A percentile compares a stretch with the other conserved stretches of the same genome.
Evolutionary conservation across 2,797 vertebrate species (phyloP).

Genomic region (Strix occidentalis): DNA sequence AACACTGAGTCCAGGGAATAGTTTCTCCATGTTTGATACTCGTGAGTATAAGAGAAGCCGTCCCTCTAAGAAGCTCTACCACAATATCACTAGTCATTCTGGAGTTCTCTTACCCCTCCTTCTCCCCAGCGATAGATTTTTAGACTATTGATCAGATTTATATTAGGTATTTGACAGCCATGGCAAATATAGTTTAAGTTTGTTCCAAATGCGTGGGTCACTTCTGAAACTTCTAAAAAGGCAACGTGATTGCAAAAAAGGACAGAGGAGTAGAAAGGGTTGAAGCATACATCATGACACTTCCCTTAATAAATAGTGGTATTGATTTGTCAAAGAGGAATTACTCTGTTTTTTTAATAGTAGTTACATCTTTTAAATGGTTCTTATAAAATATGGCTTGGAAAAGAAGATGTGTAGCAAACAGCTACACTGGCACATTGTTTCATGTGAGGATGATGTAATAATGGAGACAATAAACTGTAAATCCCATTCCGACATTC

Average conservation of each 20-base stretch:
- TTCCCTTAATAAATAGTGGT: not conserved
- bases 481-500: not conserved
- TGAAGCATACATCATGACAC: not conserved
- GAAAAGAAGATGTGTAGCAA: not conserved
- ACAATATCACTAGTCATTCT: not conserved
- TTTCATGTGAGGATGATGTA: not conserved
- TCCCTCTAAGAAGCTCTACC: not conserved
- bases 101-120: not conserved
- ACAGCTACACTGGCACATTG: not conserved
- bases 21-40: constrained; percentile 90
- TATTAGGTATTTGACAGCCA: not conserved
- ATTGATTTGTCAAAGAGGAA: not conserved
- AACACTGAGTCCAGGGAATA: constrained; percentile 88
- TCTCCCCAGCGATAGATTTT: not conserved
- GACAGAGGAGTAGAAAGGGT: not conserved
- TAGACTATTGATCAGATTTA: not conserved
- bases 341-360: not conserved
- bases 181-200: not conserved
- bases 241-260: not conserved
- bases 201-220: not conserved
- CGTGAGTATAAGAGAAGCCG: constrained; percentile 80
- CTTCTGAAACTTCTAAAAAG: not conserved
- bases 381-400: not conserved
- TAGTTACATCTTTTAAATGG: not conserved
- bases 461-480: not conserved